Evolutionary conservation across 2,113 vertebrate genomes (phyloP), one percentile per base, ranked within the genome.

Genomic region (Calyptommatus sinebrachiatus): DNA sequence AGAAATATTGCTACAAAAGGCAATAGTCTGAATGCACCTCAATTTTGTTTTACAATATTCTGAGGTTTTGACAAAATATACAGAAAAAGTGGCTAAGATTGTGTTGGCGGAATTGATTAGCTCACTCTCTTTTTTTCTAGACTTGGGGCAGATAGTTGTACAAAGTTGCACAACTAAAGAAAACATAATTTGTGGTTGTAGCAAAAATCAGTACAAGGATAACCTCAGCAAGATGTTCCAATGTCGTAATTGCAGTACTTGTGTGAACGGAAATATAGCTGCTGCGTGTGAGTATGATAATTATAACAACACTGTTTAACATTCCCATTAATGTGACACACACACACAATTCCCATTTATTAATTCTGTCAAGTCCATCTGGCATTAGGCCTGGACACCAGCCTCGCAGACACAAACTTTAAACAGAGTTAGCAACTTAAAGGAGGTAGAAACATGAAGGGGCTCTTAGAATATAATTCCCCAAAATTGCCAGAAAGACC

Each of bases 141-240:
- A 21, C 2, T 62, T 89, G 0, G 77, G 82, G 1, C 93, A 94
- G 84, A 85, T 90, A 84, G 60, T 63, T 53, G 41, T 71, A 73
- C 24, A 1, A 0, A 69, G 70, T 1, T 94, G 93, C 79, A 90
- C 50, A 14, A 73, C n/a, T 28, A 77, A 82, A 60, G 73, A 86
- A 48, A 84, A 94, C 50, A 93, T 91, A 0, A 28, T 90, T 1
- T 94, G 93, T 4, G 89, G 92, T 45, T 94, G 93, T 81, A 77
- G 20, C 46, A 77, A 67, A n/a, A 85, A 93, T 48, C 87, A 92
- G 0, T 94, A 89, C 63, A 86, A 80, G 71, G 1, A 8, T 65
- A 65, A n/a, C 46, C 0, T 0, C 0, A 20, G 0, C 0, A 73
- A 82, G 65, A 22, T 83, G 28, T 94, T 94, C 57, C 63, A 2